Evolutionary conservation across 2,888 invertebrate genomes (phyloP).

Genomic region (Caenorhabditis japonica): DNA sequence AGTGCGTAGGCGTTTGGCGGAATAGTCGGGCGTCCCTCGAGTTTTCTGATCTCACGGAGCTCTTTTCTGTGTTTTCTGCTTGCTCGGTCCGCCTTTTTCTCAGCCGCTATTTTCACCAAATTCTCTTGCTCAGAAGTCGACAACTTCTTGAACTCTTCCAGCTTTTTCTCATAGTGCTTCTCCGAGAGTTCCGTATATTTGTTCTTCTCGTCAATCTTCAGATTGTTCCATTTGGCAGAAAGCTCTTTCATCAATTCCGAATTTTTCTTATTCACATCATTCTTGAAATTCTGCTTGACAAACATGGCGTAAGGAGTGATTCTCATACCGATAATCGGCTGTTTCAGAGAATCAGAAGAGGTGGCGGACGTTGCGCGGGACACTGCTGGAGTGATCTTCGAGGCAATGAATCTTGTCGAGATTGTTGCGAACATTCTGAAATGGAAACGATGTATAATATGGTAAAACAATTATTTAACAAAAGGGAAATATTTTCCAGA

Average conservation of each 20-base stretch:
- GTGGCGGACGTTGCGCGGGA: background rate
- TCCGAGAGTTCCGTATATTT: constrained; percentile 29
- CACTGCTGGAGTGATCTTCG: constrained; percentile 3
- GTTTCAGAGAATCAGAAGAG: background rate
- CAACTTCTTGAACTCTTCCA: constrained; percentile 28
- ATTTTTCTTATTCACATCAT: constrained; percentile 1
- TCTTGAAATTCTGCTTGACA: constrained; percentile 36
- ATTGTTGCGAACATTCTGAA: constrained; percentile 17
- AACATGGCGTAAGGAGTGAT: constrained; percentile 38
- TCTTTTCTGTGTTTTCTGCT: constrained; percentile 16
- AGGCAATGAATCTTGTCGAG: constrained; percentile 12
- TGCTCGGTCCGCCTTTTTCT: constrained; percentile 23
- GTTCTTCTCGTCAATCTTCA: constrained; percentile 23
- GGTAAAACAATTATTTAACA: too few relatives aligned
- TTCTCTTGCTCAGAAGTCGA: constrained; percentile 24
- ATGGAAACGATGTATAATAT: too few relatives aligned
- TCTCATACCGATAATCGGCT: constrained; percentile 25
- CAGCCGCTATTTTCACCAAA: constrained; percentile 15
- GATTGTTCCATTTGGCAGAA: constrained; percentile 31
- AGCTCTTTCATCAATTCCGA: constrained; percentile 20
- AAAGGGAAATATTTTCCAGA: background rate
- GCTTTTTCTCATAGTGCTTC: constrained; percentile 13
- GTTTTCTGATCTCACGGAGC: constrained; percentile 34
- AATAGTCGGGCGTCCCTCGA: constrained; percentile 24
- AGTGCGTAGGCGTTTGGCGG: constrained; percentile 41